phyloP scores from a whole-genome alignment of 2,797 vertebrate species.

The Lutjanus campechanus region DNA sequence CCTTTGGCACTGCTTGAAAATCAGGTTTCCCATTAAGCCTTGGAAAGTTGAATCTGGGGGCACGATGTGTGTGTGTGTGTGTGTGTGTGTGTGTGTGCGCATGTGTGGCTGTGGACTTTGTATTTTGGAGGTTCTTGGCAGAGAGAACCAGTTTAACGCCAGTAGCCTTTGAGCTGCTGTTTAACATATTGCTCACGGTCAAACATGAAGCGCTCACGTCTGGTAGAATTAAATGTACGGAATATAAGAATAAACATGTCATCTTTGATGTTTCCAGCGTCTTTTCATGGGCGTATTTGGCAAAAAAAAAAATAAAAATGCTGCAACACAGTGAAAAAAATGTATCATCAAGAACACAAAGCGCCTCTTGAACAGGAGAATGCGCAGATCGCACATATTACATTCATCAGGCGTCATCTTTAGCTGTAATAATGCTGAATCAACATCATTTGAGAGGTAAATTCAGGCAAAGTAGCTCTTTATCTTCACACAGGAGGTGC shows the following conservation, averaged over 20 bases:
- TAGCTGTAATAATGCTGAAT: conserved; percentile 29
- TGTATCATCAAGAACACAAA: conserved; percentile 4
- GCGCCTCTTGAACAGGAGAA: neutral
- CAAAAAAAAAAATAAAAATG: neutral
- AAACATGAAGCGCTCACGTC: conserved; percentile 15
- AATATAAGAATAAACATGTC: neutral
- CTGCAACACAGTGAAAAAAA: neutral
- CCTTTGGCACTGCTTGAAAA: conserved; percentile 77
- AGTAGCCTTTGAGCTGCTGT: conserved; percentile 43
- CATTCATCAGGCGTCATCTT: conserved; percentile 18
- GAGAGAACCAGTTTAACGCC: conserved; percentile 42
- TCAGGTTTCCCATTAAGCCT: conserved; percentile 82
- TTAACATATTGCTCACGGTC: conserved; percentile 38
- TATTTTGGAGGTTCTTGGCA: conserved; percentile 52
- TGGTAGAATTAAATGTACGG: conserved; percentile 2
- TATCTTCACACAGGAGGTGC: conserved; percentile 47
- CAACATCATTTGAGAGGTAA: conserved; percentile 41
- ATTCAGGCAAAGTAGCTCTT: conserved; percentile 42
- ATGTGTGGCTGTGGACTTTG: conserved; percentile 37
- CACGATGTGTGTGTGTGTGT: conserved; percentile 59
- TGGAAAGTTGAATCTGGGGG: conserved; percentile 85
- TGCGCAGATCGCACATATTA: neutral
- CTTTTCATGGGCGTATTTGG: neutral
- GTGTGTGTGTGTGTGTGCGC: conserved; percentile 30
- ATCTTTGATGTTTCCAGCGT: neutral